Evolutionary conservation across 1,140 invertebrate genomes (phyloP), one percentile per base, ranked within the genome.

Genomic region (Zaprionus nigranus): DNA sequence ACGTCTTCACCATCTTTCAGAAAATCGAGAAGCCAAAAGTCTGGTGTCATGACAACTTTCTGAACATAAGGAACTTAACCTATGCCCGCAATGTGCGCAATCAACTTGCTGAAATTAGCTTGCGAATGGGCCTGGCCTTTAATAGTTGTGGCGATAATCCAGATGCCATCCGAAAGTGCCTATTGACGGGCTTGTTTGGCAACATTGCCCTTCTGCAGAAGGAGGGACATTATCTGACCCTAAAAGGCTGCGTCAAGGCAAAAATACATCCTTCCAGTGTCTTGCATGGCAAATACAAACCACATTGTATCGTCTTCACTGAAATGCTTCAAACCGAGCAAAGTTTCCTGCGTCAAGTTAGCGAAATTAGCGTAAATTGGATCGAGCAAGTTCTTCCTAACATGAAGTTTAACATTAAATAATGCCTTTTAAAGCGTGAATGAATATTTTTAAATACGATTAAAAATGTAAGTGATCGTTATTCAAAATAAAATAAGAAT

Each of bases 41-140:
- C 91, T 99, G 97, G 97, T 99, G 98, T 91, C 95, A 95, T 87
- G 97, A 98, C 66, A 98, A 99, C 93, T 98, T 96, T 92, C 93
- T 99, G 26, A 97, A 99, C 92, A 93, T 94, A 68, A 95, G 97
- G 68, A 98, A 99, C 94, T 94, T 99, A 81, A 94, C 95, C 28
- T 97, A 97, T 88, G 98, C 97, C 0, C 92, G 93, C 28, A 96
- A 98, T 79, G 96, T 99, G 5, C 94, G 98, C 17, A 95, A 95
- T 66, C 99, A 99, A 92, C 93, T 99, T 60, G 88, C 94, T 15
- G 94, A 96, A 26, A 95, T 99, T 11, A 98, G 97, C 87, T 93
- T 94, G 46, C 94, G 95, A 79, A 94, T 95, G 34, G 95, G 95
- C 73, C 93, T 99, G 72, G 93, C 94, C 30, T 91, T 95, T 5